These are phyloP conservation scores for Abscondita cerata DNA, from an alignment of 2,888 invertebrate species.

Conservation along the genomic window DNA sequence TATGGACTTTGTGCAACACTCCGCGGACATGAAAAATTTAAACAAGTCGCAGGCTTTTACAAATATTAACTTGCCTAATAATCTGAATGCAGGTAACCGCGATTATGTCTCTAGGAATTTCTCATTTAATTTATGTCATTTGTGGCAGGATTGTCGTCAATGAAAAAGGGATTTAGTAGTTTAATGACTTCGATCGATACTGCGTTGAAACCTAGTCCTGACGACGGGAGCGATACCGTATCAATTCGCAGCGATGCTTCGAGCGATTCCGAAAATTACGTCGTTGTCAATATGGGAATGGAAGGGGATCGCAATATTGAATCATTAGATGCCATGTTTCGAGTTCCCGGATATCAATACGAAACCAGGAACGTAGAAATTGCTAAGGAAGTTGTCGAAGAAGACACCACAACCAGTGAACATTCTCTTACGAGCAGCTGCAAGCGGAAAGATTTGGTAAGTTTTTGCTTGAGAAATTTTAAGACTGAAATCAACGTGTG, in stretches of 20 bases:
- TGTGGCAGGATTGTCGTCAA: conserved; percentile 69
- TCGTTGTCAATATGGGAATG: conserved; percentile 72
- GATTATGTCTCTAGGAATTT: neutral
- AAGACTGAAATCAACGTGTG: neutral
- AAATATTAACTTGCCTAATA: conserved; percentile 55
- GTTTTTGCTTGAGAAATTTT: conserved; percentile 33
- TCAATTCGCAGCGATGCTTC: conserved; percentile 83
- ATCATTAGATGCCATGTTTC: conserved; percentile 75
- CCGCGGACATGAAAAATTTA: conserved; percentile 29
- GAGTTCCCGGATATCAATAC: conserved; percentile 52
- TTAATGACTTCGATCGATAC: conserved; percentile 86
- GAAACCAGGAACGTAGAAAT: conserved; percentile 65
- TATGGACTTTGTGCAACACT: conserved; percentile 50
- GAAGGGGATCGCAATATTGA: conserved; percentile 61
- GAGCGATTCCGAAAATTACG: conserved; percentile 87
- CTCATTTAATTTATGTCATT: neutral
- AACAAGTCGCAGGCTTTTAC: conserved; percentile 40
- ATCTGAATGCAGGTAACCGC: conserved; percentile 61
- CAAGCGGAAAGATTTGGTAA: conserved; percentile 78
- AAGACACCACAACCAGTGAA: conserved; percentile 82
- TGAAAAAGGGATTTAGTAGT: conserved; percentile 84
- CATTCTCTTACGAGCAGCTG: conserved; percentile 82
- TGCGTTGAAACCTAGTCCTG: conserved; percentile 75
- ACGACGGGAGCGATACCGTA: conserved; percentile 77
- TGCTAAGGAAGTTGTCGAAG: conserved; percentile 84